A percentile compares a stretch with the other conserved stretches of the same genome.
phyloP scores from a whole-genome alignment of 2,888 invertebrate genomes.

The Ceraclea dissimilis region DNA sequence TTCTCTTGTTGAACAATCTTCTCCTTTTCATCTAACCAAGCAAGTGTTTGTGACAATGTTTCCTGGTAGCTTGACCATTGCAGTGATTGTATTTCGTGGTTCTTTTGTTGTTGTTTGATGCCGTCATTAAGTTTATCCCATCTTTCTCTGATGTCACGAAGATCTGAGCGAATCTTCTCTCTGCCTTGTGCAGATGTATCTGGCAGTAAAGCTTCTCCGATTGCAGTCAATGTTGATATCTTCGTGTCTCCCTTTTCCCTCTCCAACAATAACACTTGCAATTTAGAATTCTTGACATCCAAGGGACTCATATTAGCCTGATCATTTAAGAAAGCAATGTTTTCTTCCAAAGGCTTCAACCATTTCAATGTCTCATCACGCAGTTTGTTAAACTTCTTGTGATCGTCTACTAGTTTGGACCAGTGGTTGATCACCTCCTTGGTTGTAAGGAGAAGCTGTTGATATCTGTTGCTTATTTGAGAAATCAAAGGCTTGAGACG shows the following conservation, averaged over 20 bases:
- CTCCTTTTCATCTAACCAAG: constrained; percentile 84
- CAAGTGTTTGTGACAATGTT: constrained; percentile 68
- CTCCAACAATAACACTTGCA: constrained; percentile 69
- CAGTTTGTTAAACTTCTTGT: constrained; percentile 69
- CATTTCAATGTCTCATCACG: constrained; percentile 67
- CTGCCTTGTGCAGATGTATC: constrained; percentile 89
- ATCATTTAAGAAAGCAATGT: constrained; percentile 56
- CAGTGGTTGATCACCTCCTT: constrained; percentile 82
- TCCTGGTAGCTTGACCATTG: constrained; percentile 84
- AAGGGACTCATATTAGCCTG: constrained; percentile 48
- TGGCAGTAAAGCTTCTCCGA: constrained; percentile 84
- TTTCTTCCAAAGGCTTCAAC: constrained; percentile 68
- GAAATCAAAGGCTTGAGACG: constrained; percentile 79
- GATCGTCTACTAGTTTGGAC: constrained; percentile 77
- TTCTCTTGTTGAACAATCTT: constrained; percentile 66
- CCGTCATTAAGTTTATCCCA: constrained; percentile 85
- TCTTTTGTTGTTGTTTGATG: constrained; percentile 76
- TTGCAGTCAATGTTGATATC: constrained; percentile 62
- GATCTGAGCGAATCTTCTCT: constrained; percentile 79
- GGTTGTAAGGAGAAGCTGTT: constrained; percentile 68
- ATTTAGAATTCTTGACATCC: constrained; percentile 58
- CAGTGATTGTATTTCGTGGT: constrained; percentile 72
- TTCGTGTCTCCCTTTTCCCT: constrained; percentile 78
- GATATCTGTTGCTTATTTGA: constrained; percentile 84
- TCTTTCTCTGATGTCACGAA: constrained; percentile 70